These are phyloP conservation scores for Siniperca chuatsi DNA, from an alignment of 2,113 vertebrate species.

Conservation along the genomic window DNA sequence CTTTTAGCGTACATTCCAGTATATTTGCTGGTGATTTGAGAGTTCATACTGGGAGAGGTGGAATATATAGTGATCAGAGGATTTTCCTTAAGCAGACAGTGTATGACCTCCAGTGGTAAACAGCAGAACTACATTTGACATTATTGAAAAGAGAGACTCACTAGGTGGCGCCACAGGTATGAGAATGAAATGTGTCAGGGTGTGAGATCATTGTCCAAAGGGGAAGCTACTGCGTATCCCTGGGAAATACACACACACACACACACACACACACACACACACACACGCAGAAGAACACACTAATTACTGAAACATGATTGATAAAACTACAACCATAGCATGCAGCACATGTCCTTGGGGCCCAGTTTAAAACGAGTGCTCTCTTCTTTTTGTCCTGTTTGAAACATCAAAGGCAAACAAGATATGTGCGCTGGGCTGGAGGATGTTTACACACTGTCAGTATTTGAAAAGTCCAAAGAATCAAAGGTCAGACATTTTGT, in stretches of 20 bases:
- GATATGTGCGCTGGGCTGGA: not conserved
- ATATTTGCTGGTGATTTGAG: not conserved
- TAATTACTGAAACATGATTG: not conserved
- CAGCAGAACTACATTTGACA: constrained; percentile 25
- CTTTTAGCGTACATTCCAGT: not conserved
- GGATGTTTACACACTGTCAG: constrained; percentile 56
- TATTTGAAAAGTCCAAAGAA: constrained; percentile 53
- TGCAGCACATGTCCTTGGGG: not conserved
- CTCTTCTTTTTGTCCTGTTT: not conserved
- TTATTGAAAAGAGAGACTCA: not conserved
- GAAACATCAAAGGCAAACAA: constrained; percentile 19
- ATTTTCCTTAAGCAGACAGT: not conserved
- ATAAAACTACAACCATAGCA: not conserved
- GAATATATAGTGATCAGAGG: too few species aligned
- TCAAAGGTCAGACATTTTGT: constrained; percentile 37
- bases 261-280: constrained; percentile 32
- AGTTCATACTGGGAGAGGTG: not conserved
- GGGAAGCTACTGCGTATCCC: not conserved
- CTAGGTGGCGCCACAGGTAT: constrained; percentile 58
- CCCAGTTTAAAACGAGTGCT: constrained; percentile 4
- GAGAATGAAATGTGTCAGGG: constrained; percentile 6
- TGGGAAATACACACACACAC: constrained; percentile 6
- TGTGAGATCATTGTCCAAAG: not conserved
- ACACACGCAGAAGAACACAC: not conserved
- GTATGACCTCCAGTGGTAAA: constrained; percentile 61